Percentiles rank a stretch among this genome's conserved stretches.
Evolutionary conservation across 2,888 invertebrate genomes (phyloP).

Genomic region (Parnassius apollo): DNA sequence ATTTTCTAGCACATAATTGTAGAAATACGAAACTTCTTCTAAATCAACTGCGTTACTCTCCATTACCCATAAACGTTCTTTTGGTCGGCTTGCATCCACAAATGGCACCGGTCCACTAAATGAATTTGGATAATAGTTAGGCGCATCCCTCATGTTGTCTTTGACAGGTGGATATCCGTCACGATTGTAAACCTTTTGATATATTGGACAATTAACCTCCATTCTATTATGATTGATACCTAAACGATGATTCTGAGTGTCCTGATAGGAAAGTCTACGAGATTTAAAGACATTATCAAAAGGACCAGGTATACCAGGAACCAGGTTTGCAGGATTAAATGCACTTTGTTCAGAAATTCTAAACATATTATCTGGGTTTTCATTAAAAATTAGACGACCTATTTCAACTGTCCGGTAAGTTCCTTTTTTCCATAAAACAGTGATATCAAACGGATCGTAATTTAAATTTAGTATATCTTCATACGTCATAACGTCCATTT

Average conservation of each 20-base stretch:
- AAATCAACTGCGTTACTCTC: conserved; percentile 50
- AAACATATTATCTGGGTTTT: conserved; percentile 53
- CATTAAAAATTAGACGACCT: conserved; percentile 51
- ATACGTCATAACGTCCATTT: conserved; percentile 54
- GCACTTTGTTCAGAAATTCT: conserved; percentile 50
- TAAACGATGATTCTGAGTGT: conserved; percentile 57
- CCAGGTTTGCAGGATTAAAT: conserved; percentile 56
- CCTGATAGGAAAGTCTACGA: conserved; percentile 49
- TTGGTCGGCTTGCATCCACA: conserved; percentile 60
- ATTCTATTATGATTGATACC: conserved; percentile 56
- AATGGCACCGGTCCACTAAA: conserved; percentile 90
- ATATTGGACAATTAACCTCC: conserved; percentile 51
- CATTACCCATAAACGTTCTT: conserved; percentile 38
- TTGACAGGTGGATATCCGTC: conserved; percentile 83
- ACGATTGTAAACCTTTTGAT: conserved; percentile 49
- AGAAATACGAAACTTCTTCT: conserved; percentile 87
- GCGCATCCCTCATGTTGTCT: conserved; percentile 91
- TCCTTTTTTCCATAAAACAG: conserved; percentile 57
- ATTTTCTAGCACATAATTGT: conserved; percentile 56
- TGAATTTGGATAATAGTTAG: conserved; percentile 97
- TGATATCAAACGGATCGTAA: conserved; percentile 62
- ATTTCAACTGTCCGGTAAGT: conserved; percentile 52
- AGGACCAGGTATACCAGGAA: conserved; percentile 64
- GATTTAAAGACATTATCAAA: conserved; percentile 51
- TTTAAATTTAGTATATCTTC: conserved; percentile 45